Conservation (phyloP, 2,888 invertebrate genomes). For the Nemapogon koenigi region DNA sequence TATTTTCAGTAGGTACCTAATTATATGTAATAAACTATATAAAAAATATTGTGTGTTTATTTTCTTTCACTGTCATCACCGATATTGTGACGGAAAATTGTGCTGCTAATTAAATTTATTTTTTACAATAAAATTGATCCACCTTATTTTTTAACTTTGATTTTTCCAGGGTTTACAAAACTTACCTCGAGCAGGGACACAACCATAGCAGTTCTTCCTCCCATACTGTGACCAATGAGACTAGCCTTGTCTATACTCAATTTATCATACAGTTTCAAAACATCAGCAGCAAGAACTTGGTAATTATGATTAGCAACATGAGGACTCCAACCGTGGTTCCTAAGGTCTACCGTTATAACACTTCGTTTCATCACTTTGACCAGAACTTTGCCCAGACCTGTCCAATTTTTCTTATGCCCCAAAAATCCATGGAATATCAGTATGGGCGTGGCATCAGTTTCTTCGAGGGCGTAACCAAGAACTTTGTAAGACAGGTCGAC, state of each 20-base stretch:
- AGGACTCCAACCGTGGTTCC: constrained; percentile 95
- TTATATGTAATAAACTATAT: no score
- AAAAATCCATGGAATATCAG: constrained; percentile 83
- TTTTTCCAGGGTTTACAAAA: no score
- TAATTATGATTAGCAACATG: constrained; percentile 77
- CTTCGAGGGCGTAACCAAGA: constrained; percentile 25
- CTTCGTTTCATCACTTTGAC: constrained; percentile 71
- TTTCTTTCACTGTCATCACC: no score
- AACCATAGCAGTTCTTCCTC: constrained; percentile 86
- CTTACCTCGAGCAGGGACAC: constrained; percentile 73
- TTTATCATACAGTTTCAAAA: constrained; percentile 68
- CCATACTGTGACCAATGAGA: constrained; percentile 91
- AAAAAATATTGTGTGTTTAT: no score
- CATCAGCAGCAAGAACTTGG: constrained; percentile 75
- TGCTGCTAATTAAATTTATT: no score
- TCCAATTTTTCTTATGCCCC: constrained; percentile 89
- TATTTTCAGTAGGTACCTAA: no score
- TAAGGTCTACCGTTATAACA: constrained; percentile 81
- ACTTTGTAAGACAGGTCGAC: constrained; percentile 40
- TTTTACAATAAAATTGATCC: no score
- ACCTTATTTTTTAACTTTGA: no score
- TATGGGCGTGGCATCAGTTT: constrained; percentile 29
- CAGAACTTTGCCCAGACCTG: constrained; percentile 75
- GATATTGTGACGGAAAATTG: no score
- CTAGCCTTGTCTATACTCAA: constrained; percentile 65